phyloP scores from a whole-genome alignment of 2,113 vertebrate species.

The Odontesthes bonariensis region DNA sequence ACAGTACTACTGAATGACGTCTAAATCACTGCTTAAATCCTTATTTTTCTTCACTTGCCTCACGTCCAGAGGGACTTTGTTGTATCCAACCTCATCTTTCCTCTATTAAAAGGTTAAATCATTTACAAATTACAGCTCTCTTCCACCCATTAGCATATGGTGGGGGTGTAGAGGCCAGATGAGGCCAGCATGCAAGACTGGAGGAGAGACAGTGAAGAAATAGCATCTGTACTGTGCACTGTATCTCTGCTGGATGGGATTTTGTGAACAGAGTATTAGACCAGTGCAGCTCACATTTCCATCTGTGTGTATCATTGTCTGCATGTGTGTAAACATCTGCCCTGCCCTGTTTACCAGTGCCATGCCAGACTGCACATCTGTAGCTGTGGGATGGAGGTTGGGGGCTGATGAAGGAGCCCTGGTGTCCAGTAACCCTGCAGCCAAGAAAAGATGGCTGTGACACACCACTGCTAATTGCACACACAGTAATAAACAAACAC shows the following conservation, averaged over 20 bases:
- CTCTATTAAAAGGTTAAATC: conserved; percentile 76
- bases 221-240: conserved; percentile 6
- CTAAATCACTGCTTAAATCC: conserved; percentile 60
- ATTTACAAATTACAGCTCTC: conserved; percentile 74
- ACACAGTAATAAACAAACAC: conserved; percentile 11
- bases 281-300: conserved; percentile 9
- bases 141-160: conserved; percentile 69
- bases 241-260: conserved; percentile 10
- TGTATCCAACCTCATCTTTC: conserved; percentile 65
- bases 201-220: conserved; percentile 42
- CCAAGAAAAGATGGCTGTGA: conserved; percentile 39
- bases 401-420: conserved; percentile 15
- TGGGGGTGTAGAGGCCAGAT: conserved; percentile 54
- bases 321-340: conserved; percentile 46
- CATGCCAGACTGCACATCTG: conserved; percentile 53
- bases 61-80: conserved; percentile 57
- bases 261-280: not conserved
- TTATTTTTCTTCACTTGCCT: conserved; percentile 54
- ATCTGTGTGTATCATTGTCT: conserved; percentile 29
- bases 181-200: conserved; percentile 51
- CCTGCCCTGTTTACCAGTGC: conserved; percentile 2
- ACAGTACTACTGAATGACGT: conserved; percentile 64
- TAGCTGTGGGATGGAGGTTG: conserved; percentile 6
- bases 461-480: conserved; percentile 58
- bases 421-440: conserved; percentile 44